Base-by-base conservation (phyloP, 2,113 vertebrate species). In the Pongo pygmaeus region DNA sequence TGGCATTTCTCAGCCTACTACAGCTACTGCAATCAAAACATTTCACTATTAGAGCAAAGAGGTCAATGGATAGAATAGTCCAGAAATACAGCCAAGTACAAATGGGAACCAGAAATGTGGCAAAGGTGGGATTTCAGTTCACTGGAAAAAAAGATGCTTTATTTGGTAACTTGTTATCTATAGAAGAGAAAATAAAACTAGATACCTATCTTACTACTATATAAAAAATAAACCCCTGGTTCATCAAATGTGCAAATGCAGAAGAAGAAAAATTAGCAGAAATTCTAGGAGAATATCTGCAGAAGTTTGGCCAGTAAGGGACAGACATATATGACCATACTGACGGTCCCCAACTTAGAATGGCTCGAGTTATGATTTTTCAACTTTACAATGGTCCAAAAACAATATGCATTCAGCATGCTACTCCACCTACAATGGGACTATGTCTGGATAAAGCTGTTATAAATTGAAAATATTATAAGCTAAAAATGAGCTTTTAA, bases 101-200 rank as follows among this genome's bases (percentile, higher is more conserved):
- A 95, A 85, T 69, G 25, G n/a, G 7, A 91, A 59, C n/a, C 67
- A 46, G 18, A 69, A 38, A 30, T 75, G 52, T 16, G 46, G 61
- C 35, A 96, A 86, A 85, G 4, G 40, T 75, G 40, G 3, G 23
- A 75, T 74, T 97, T 94, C 43, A 94, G 43, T 74, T 69, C 30
- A 61, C n/a, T 69, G 27, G 8, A 6, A 38, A 97, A 97, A 30
- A 93, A 94, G 14, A 72, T 87, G 35, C 12, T 92, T 74, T 91
- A 48, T 64, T 93, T 91, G 59, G 72, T 79, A 90, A 59, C 17
- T 88, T 23, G 35, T 86, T 90, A 64, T 70, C 35, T 67, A 38
- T 22, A 74, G 55, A 69, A 84, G 46, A 94, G 90, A 96, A 64
- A 64, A 84, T 86, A 84, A 92, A 84, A 38, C 22, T 17, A 84